Conservation (phyloP, 1,140 invertebrate species). For the Nautilus pompilius region DNA sequence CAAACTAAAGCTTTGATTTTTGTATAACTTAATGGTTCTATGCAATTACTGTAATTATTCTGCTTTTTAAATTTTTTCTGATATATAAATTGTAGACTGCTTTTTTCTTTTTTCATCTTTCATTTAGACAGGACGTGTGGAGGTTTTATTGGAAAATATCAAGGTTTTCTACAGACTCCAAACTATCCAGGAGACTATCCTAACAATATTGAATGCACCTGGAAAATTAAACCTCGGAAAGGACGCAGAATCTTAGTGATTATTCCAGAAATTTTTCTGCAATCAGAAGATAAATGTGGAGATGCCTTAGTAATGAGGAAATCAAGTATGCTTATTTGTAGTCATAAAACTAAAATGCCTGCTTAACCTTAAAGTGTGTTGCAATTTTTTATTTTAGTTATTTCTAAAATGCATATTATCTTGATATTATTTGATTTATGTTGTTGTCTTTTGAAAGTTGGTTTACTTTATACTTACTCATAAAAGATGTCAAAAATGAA, state of each 20-base stretch:
- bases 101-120: slow-evolving; percentile 3
- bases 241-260: slow-evolving; percentile 51
- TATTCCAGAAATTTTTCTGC: slow-evolving; percentile 48
- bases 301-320: slow-evolving; percentile 53
- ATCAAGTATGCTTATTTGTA: slow-evolving; percentile 51
- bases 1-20: no score
- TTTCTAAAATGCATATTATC: no score
- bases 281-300: slow-evolving; percentile 45
- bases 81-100: no score
- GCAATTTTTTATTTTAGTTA: no score
- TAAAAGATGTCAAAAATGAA: no score
- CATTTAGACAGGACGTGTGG: slow-evolving; percentile 44
- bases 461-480: no score
- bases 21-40: no score
- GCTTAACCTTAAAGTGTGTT: no score
- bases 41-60: no score
- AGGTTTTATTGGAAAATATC: slow-evolving; percentile 34
- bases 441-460: no score
- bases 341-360: neutral
- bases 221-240: slow-evolving; percentile 52
- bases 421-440: no score
- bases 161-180: slow-evolving; percentile 50
- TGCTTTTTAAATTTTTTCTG: no score
- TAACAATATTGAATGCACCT: slow-evolving; percentile 49
- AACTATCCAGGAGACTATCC: slow-evolving; percentile 56